Evolutionary conservation across 1,140 invertebrate species (phyloP).

Genomic region (Eumeta japonica): DNA sequence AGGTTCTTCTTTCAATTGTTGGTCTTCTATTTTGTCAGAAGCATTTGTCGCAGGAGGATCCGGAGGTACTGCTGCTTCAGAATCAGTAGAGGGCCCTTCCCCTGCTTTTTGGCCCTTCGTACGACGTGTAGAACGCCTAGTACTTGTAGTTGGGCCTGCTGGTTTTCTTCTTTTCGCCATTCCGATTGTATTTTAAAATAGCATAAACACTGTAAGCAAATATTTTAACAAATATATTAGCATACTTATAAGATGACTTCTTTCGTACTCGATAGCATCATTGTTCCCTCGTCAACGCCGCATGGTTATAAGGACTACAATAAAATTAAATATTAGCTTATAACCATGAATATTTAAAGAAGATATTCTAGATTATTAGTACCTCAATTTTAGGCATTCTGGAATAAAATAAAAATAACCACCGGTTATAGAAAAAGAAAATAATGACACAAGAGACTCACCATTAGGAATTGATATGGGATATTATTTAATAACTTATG

Average conservation of each 20-base stretch:
- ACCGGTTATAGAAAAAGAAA: slow-evolving; percentile 37
- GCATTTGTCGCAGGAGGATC: too few species aligned
- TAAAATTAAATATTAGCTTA: slow-evolving; percentile 2
- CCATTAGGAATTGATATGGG: too few species aligned
- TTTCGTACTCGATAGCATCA: slow-evolving; percentile 36
- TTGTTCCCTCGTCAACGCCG: slow-evolving; percentile 29
- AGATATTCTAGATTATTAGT: background rate
- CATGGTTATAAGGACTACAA: too few species aligned
- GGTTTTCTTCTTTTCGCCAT: slow-evolving; percentile 50
- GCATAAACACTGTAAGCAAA: slow-evolving; percentile 32
- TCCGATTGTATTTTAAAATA: slow-evolving; percentile 12
- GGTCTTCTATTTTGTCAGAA: too few species aligned
- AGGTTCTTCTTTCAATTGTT: too few species aligned
- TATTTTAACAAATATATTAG: too few species aligned
- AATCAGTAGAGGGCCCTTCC: too few species aligned
- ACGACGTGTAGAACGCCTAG: slow-evolving; percentile 34
- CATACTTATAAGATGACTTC: slow-evolving; percentile 31
- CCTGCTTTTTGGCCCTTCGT: too few species aligned
- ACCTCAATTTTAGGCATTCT: background rate
- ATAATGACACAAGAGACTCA: too few species aligned
- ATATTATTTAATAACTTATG: too few species aligned
- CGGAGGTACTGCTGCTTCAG: too few species aligned
- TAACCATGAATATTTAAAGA: slow-evolving; percentile 2
- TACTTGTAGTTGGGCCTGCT: slow-evolving; percentile 23
- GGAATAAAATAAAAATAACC: slow-evolving; percentile 15